Evolutionary conservation across 2,888 invertebrate genomes (phyloP).

Genomic region (Pharmacophagus antenor): DNA sequence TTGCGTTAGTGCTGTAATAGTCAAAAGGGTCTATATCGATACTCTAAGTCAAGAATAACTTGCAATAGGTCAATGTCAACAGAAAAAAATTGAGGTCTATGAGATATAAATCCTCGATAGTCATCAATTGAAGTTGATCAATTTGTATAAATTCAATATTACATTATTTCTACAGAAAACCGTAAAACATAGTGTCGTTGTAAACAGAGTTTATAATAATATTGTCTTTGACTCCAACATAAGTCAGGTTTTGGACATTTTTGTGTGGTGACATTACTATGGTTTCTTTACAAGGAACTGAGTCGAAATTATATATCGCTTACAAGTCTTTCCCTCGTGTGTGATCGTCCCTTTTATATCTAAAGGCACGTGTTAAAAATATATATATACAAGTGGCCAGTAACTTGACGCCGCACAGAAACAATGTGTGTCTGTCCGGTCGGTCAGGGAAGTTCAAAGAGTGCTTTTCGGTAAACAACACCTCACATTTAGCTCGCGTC

Average conservation of each 20-base stretch:
- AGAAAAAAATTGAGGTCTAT: too few relatives aligned
- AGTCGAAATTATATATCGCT: constrained; percentile 10
- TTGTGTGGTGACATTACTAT: neutral
- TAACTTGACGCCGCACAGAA: constrained; percentile 62
- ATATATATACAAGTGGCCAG: constrained; percentile 62
- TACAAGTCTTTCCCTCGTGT: constrained; percentile 13
- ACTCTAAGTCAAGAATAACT: too few relatives aligned
- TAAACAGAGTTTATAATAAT: too few relatives aligned
- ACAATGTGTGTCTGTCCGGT: constrained; percentile 70
- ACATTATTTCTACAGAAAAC: too few relatives aligned
- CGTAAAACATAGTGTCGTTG: too few relatives aligned
- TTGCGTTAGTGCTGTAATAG: too few relatives aligned
- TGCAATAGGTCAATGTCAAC: too few relatives aligned
- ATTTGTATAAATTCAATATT: too few relatives aligned
- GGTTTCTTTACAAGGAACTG: constrained; percentile 24
- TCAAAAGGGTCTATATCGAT: too few relatives aligned
- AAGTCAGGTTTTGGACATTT: neutral
- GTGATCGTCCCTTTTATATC: constrained; percentile 6
- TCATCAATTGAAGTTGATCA: too few relatives aligned
- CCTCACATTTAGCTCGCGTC: constrained; percentile 9
- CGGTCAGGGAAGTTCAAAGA: constrained; percentile 30
- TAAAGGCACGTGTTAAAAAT: constrained; percentile 49
- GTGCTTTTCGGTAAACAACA: constrained; percentile 20
- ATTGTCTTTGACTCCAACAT: too few relatives aligned
- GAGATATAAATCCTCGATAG: too few relatives aligned